phyloP scores from a whole-genome alignment of 2,888 invertebrate species.

The Acronicta alni region DNA sequence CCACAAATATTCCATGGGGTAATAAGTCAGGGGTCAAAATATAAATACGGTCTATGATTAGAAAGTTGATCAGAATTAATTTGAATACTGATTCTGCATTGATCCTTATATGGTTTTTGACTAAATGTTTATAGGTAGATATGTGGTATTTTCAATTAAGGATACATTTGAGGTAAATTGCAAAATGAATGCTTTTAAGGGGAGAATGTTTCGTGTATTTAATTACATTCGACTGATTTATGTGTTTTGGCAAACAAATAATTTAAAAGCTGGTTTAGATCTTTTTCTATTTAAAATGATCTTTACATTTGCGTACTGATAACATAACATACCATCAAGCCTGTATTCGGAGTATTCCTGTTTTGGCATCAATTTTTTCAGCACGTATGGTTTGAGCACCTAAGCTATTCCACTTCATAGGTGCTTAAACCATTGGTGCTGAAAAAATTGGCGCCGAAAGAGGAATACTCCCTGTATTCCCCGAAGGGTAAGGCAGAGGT shows the following conservation, averaged over 20 bases:
- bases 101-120: conserved; percentile 25
- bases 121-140: conserved; percentile 10
- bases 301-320: too few species aligned
- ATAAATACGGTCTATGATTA: conserved; percentile 24
- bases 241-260: not conserved
- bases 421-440: too few species aligned
- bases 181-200: conserved; percentile 8
- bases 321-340: too few species aligned
- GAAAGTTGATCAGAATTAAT: conserved; percentile 50
- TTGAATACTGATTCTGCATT: conserved; percentile 39
- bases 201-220: conserved; percentile 4
- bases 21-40: conserved; percentile 39
- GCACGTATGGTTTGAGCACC: too few species aligned
- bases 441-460: too few species aligned
- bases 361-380: too few species aligned
- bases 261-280: not conserved
- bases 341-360: too few species aligned
- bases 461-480: too few species aligned
- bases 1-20: conserved; percentile 25
- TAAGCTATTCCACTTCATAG: too few species aligned
- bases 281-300: too few species aligned
- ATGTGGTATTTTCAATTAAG: conserved; percentile 11
- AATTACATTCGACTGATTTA: conserved; percentile 1
- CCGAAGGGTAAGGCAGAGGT: too few species aligned
- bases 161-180: conserved; percentile 5